Conservation (phyloP, 2,113 vertebrate species). For the Nothobranchius kuhntae region DNA sequence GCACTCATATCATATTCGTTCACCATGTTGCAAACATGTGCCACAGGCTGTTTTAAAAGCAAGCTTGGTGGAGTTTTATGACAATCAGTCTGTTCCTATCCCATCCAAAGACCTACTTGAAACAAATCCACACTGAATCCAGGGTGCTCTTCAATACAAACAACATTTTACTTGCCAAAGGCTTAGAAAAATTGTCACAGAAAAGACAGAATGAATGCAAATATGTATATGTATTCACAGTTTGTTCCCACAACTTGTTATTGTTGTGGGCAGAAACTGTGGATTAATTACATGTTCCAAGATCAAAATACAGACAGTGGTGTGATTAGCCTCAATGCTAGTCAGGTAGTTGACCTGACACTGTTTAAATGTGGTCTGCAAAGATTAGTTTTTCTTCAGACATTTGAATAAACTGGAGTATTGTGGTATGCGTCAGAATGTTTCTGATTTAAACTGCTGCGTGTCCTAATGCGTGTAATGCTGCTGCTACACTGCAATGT, state of each 20-base stretch:
- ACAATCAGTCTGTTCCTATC: neutral
- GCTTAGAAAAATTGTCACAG: neutral
- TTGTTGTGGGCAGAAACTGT: neutral
- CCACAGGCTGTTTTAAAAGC: conserved; percentile 1
- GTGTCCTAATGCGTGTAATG: too few species aligned
- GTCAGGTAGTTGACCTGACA: too few species aligned
- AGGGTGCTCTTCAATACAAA: neutral
- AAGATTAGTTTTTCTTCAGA: too few species aligned
- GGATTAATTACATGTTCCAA: too few species aligned
- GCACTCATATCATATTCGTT: neutral
- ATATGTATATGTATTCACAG: neutral
- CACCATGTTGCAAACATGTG: neutral
- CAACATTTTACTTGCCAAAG: neutral
- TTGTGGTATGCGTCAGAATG: too few species aligned
- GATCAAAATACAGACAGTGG: too few species aligned
- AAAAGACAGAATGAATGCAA: neutral
- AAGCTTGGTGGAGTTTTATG: neutral
- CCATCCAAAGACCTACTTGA: neutral
- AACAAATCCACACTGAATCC: neutral
- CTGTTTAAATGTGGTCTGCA: too few species aligned
- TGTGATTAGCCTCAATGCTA: too few species aligned
- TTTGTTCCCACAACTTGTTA: neutral
- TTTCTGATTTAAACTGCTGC: too few species aligned
- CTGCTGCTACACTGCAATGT: too few species aligned
- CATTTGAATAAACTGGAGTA: too few species aligned